These are phyloP conservation scores for Drosophila infuscata DNA, from an alignment of 2,888 invertebrate species.

Conservation along the genomic window DNA sequence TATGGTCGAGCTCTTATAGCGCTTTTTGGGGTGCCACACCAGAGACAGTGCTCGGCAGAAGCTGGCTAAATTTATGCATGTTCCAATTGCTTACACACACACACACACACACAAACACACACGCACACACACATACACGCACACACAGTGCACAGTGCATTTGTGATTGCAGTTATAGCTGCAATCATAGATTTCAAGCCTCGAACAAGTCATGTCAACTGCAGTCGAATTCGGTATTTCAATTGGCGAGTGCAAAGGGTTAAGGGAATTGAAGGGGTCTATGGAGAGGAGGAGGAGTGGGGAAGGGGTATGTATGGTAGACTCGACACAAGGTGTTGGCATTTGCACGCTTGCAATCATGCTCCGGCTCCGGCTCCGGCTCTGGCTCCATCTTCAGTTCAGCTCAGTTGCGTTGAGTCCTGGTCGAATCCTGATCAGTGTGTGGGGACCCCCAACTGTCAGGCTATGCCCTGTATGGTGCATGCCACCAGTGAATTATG, in stretches of 20 bases:
- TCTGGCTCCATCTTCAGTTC: conserved; percentile 1
- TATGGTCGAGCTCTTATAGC: conserved; percentile 12
- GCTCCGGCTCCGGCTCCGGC: conserved; percentile 14
- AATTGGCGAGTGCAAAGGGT: conserved; percentile 59
- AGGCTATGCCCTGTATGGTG: conserved; percentile 5
- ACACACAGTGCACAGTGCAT: background rate
- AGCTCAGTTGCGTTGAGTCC: conserved; percentile 8
- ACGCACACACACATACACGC: background rate
- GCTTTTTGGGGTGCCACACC: conserved; percentile 7
- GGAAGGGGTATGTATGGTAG: background rate
- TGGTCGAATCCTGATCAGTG: background rate
- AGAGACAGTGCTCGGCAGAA: conserved; percentile 32
- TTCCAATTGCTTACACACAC: conserved; percentile 50
- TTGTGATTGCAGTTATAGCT: conserved; percentile 54
- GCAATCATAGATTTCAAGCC: conserved; percentile 77
- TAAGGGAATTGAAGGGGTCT: conserved; percentile 20
- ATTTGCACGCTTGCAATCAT: conserved; percentile 70
- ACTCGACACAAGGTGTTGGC: conserved; percentile 65
- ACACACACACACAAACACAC: background rate
- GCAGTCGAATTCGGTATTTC: conserved; percentile 68
- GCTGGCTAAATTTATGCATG: conserved; percentile 71
- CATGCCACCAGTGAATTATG: background rate
- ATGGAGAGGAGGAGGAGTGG: background rate
- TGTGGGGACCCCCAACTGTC: background rate
- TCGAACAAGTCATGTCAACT: conserved; percentile 78